Conservation (phyloP, 2,797 vertebrate species). For the Myotis planiceps region DNA sequence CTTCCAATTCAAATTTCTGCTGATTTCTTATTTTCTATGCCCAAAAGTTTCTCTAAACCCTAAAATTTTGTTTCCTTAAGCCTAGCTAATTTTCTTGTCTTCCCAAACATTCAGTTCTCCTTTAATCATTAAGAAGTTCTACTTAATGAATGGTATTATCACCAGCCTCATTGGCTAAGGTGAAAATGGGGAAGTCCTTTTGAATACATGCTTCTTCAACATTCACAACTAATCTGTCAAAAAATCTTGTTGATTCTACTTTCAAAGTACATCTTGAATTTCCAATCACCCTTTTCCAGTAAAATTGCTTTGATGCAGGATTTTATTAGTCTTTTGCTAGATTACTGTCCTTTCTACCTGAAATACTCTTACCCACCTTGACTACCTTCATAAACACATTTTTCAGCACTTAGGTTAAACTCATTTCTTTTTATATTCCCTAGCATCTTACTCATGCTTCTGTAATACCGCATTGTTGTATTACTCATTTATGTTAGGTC, state of each 20-base stretch:
- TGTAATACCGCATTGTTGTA: not conserved
- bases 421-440: not conserved
- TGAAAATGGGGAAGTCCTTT: not conserved
- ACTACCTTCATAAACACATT: not conserved
- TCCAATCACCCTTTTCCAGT: not conserved
- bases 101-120: not conserved
- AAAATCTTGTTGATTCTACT: not conserved
- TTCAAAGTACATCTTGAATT: slow-evolving; percentile 21
- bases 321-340: slow-evolving; percentile 7
- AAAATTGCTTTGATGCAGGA: not conserved
- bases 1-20: not conserved
- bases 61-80: not conserved
- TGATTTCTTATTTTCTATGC: not conserved
- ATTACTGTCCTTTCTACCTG: not conserved
- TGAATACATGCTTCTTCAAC: not conserved
- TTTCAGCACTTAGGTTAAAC: not conserved
- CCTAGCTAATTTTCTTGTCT: not conserved
- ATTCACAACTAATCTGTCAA: not conserved
- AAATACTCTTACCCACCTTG: not conserved
- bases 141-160: not conserved
- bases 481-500: not conserved
- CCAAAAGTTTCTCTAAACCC: not conserved
- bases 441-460: not conserved
- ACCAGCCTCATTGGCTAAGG: not conserved
- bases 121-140: not conserved